Evolutionary conservation across 1,140 invertebrate genomes (phyloP), one percentile per base, ranked within the genome.

Genomic region (Tachypleus tridentatus): DNA sequence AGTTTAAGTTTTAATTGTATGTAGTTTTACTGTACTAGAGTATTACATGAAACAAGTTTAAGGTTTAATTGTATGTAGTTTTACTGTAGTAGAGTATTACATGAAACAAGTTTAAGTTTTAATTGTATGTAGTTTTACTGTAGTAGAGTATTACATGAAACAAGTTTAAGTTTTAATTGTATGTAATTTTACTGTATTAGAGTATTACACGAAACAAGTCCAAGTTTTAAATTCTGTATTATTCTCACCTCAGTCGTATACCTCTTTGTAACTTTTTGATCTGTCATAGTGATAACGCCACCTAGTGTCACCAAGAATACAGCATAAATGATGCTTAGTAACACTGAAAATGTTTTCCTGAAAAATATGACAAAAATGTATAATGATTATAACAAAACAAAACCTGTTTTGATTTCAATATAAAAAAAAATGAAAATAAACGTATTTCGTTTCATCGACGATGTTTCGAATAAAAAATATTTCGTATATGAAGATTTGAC

Each of bases 261-360:
- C 7, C 74, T 68, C 5, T 73, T 69, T 56, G 80, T 72, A 10
- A 81, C 67, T 66, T 84, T 79, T 60, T 82, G 73, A 71, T 85
- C 83, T 56, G 79, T 78, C 48, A 85, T 70, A 71, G 82, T 84
- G 48, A 86, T 78, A 10, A 86, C 82, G 4, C 83, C 65, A 56
- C 85, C 85, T 5, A 85, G 71, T 29, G 83, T 84, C 4, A 86
- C 78, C 61, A 86, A 73, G 67, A 86, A 79, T 57, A 86, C 78
- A 58, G 83, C 84, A 70, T 86, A 86, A 65, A 85, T 82, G 62
- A 57, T 29, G 29, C 65, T 64, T 53, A 64, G 64, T 29, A 11
- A 69, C 51, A 9, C 5, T 48, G 10, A 60, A 54, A 29, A 69
- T 10, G 29, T 69, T 69, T 52, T 64, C 57, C 57, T 65, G 67